A percentile compares a stretch with the other conserved stretches of the same genome.
Conservation (phyloP, 1,140 invertebrate genomes). For the Zaprionus ornatus region DNA sequence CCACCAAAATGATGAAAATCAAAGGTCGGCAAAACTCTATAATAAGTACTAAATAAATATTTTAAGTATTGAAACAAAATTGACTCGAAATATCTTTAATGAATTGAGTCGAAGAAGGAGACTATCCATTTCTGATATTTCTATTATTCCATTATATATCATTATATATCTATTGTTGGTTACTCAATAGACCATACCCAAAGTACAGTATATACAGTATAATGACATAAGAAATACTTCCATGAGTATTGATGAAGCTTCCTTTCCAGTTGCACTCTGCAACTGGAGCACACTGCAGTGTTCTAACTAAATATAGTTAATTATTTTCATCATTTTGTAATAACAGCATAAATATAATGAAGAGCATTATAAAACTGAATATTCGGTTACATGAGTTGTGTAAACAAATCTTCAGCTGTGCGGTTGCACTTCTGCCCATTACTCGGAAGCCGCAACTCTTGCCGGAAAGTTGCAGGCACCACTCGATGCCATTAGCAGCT, state of each 20-base stretch:
- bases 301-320: not conserved
- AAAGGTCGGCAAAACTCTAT: no score
- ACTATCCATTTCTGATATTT: not conserved
- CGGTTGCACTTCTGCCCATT: not conserved
- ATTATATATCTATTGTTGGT: no score
- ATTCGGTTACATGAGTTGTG: not conserved
- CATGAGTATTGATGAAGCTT: not conserved
- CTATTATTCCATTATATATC: no score
- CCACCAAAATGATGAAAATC: no score
- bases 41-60: no score
- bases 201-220: not conserved
- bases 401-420: not conserved
- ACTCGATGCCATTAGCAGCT: not conserved
- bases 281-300: not conserved
- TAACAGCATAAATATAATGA: not conserved
- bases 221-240: not conserved
- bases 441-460: not conserved
- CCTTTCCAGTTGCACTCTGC: no score
- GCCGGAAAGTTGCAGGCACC: not conserved
- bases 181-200: not conserved
- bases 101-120: no score
- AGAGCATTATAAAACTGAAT: not conserved
- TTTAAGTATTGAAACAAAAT: no score
- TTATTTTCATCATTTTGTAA: not conserved
- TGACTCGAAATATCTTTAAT: no score